These are phyloP conservation scores for Physocephala rufipes DNA, from an alignment of 2,888 invertebrate species.

Conservation along the genomic window DNA sequence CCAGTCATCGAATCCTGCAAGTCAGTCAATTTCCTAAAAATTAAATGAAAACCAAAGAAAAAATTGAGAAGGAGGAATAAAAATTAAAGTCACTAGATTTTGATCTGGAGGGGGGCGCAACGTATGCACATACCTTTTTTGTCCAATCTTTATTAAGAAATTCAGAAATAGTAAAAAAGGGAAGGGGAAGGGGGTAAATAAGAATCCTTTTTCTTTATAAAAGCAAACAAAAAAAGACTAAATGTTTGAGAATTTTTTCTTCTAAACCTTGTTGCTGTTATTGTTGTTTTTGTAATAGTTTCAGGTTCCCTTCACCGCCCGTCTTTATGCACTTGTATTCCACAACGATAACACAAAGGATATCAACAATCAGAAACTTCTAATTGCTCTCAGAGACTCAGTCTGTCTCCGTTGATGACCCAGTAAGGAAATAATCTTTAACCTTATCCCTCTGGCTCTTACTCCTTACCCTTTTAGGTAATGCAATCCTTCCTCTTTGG, in stretches of 20 bases:
- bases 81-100: not conserved
- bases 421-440: not conserved
- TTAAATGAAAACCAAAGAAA: not conserved
- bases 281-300: not conserved
- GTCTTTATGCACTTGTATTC: slow-evolving; percentile 10
- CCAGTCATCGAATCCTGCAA: not conserved
- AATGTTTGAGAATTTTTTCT: slow-evolving; percentile 20
- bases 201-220: not conserved
- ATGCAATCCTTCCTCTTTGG: slow-evolving; percentile 25
- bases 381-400: slow-evolving; percentile 26
- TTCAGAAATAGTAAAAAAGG: too few relatives aligned
- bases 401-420: not conserved
- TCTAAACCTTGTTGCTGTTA: slow-evolving; percentile 2
- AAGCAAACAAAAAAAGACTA: not conserved
- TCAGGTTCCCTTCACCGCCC: slow-evolving; percentile 1
- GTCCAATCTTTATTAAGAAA: not conserved
- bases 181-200: not conserved
- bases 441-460: not conserved
- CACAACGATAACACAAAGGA: too few relatives aligned
- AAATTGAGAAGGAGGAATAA: not conserved
- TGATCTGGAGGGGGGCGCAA: not conserved
- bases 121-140: not conserved
- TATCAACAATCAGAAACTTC: not conserved
- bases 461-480: not conserved
- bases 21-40: slow-evolving; percentile 13